Evolutionary conservation across 2,797 vertebrate species (phyloP).

Genomic region (Diceros bicornis): DNA sequence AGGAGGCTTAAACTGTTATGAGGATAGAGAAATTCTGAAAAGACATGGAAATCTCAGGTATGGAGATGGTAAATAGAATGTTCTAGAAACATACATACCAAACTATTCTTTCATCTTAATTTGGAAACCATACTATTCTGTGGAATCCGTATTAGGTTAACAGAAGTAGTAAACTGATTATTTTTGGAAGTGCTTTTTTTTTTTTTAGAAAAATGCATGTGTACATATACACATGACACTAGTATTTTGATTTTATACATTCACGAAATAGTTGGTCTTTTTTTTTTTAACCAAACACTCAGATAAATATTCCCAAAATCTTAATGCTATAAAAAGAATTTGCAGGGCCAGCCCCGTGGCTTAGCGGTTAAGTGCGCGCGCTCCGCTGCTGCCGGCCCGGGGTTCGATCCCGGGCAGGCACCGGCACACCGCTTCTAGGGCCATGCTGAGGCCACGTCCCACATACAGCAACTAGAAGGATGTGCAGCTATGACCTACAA

Average conservation of each 20-base stretch:
- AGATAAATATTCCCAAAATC: constrained; percentile 8
- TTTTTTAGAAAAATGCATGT: neutral
- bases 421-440: too few relatives aligned
- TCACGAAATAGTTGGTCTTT: neutral
- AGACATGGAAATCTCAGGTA: neutral
- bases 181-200: neutral
- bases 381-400: too few relatives aligned
- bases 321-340: neutral
- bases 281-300: neutral
- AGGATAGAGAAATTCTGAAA: constrained; percentile 29
- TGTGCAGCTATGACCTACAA: too few relatives aligned
- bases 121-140: neutral
- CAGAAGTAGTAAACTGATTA: neutral
- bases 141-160: neutral
- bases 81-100: constrained; percentile 24
- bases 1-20: neutral
- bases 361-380: too few relatives aligned
- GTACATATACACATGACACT: neutral
- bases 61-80: neutral
- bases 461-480: too few relatives aligned
- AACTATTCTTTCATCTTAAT: neutral
- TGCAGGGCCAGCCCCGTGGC: too few relatives aligned
- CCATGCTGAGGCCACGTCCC: too few relatives aligned
- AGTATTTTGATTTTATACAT: constrained; percentile 17
- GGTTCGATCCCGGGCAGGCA: too few relatives aligned